These are phyloP conservation scores for Arge pagana DNA, from an alignment of 2,888 invertebrate genomes.

Conservation along the genomic window DNA sequence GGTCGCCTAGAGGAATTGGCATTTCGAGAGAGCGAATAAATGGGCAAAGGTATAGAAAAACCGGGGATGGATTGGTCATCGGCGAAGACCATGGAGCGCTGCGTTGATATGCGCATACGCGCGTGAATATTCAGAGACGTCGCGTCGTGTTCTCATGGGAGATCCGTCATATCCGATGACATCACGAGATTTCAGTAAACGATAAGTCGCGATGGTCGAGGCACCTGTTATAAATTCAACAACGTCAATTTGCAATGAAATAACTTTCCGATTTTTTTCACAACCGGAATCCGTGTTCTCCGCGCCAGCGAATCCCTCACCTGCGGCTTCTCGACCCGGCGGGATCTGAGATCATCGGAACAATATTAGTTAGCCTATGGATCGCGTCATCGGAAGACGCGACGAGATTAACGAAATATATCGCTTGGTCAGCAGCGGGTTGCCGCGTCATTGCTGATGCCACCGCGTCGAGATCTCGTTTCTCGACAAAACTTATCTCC, in stretches of 20 bases:
- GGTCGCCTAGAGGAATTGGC: no score
- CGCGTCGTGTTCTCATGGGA: no score
- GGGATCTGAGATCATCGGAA: constrained; percentile 7
- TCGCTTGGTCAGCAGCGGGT: background rate
- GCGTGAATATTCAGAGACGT: no score
- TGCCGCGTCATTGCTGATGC: constrained; percentile 5
- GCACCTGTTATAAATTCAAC: constrained; percentile 16
- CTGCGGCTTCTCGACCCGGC: background rate
- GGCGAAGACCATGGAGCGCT: no score
- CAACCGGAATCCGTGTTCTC: background rate
- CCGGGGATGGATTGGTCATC: no score
- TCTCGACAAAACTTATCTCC: no score
- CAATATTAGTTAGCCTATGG: constrained; percentile 2
- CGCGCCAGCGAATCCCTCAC: background rate
- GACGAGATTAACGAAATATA: background rate
- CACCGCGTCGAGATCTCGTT: constrained; percentile 2
- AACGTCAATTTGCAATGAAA: background rate
- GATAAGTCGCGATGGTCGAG: background rate
- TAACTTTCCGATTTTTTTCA: constrained; percentile 8
- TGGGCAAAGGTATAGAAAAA: no score
- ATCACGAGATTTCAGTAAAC: background rate
- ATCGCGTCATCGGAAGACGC: constrained; percentile 8
- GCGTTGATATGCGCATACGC: no score
- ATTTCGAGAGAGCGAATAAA: no score
- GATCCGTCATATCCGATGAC: constrained; percentile 5